Conservation (phyloP, 2,888 invertebrate species). For the Drosophila dives region DNA sequence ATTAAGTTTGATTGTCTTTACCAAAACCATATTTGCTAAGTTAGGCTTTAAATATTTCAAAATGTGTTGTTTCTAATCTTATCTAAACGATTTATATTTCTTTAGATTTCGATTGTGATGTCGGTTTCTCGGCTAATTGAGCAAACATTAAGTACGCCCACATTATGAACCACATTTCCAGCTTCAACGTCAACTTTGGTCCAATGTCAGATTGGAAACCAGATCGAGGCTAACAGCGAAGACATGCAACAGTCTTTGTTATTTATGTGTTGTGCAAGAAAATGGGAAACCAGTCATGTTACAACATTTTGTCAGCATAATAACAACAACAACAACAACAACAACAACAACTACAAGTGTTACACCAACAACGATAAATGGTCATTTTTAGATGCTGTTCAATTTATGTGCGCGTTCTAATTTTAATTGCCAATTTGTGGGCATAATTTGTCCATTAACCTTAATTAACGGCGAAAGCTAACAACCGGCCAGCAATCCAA, state of each 20-base stretch:
- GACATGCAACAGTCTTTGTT: constrained; percentile 44
- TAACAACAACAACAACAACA: constrained; percentile 46
- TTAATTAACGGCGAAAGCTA: constrained; percentile 77
- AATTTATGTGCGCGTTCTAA: constrained; percentile 79
- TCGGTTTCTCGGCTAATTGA: constrained; percentile 10
- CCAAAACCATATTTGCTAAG: neutral
- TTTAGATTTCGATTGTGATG: constrained; percentile 33
- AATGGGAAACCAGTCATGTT: constrained; percentile 68
- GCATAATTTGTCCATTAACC: constrained; percentile 80
- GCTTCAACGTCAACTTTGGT: constrained; percentile 6
- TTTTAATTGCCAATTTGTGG: constrained; percentile 81
- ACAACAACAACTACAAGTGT: constrained; percentile 4
- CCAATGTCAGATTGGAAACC: constrained; percentile 34
- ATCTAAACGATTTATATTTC: constrained; percentile 39
- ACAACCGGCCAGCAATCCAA: constrained; percentile 49
- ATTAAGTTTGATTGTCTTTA: neutral
- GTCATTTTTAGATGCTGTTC: constrained; percentile 52
- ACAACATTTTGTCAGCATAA: constrained; percentile 67
- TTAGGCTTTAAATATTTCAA: neutral
- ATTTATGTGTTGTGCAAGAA: constrained; percentile 53
- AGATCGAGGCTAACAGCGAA: constrained; percentile 49
- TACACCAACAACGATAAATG: constrained; percentile 10
- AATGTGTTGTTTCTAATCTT: constrained; percentile 38
- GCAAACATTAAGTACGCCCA: constrained; percentile 43
- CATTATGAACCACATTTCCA: constrained; percentile 12